Evolutionary conservation across 2,113 vertebrate species (phyloP).

Genomic region (Smithornis capensis): DNA sequence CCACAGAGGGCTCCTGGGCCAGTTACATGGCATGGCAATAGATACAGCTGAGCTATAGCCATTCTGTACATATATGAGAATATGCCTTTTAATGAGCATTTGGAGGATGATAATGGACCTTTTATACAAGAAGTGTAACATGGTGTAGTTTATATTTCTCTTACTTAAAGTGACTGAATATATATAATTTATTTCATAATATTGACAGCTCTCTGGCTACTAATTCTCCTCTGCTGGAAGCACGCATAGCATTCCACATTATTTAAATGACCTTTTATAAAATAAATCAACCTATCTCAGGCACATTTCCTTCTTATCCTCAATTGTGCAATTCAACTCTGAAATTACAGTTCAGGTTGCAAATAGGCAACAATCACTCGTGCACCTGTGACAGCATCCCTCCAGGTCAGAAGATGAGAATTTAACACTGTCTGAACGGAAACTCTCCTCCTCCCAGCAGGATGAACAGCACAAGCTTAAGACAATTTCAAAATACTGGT

Average conservation of each 20-base stretch:
- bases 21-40: fast-evolving
- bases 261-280: neutral
- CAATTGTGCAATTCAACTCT: neutral
- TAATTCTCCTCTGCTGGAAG: neutral
- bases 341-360: neutral
- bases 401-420: slow-evolving; percentile 19
- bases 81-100: neutral
- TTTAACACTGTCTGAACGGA: neutral
- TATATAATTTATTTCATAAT: neutral
- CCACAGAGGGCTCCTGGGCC: neutral
- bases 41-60: neutral
- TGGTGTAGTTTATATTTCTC: neutral
- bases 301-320: slow-evolving; percentile 4
- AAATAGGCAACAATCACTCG: neutral
- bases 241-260: slow-evolving; percentile 15
- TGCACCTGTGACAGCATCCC: slow-evolving; percentile 41
- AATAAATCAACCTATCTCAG: slow-evolving; percentile 15
- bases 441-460: neutral
- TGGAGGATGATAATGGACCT: neutral
- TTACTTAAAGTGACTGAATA: neutral
- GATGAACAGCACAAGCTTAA: neutral
- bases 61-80: neutral
- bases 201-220: neutral
- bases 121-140: neutral
- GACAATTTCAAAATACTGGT: neutral